Evolutionary conservation across 2,797 vertebrate genomes (phyloP), one percentile per base, ranked within the genome.

Genomic region (Gymnoscopelus microlampas): DNA sequence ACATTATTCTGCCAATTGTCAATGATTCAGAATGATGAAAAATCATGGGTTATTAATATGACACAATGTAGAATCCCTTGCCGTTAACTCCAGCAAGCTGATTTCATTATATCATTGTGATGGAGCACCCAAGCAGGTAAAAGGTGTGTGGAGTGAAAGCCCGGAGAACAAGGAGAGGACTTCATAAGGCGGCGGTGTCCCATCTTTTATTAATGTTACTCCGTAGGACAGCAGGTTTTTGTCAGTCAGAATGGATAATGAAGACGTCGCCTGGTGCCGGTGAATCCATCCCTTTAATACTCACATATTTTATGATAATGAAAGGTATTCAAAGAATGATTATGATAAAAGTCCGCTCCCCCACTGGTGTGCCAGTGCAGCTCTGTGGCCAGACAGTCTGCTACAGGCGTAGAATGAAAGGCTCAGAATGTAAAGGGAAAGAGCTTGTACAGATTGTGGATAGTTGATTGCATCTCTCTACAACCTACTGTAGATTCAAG

Each of bases 81-180:
- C 39, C 39, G 39, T 44, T 44, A 44, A 10, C 39, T 55, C 71
- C 80, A 72, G 79, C 50, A 75, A 80, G 63, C 26, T 65, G 77
- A 83, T 85, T 83, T 78, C 71, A 81, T 80, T 77, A 47, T 74
- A 80, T 75, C 65, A 59, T 77, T 74, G 86, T 76, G 81, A 76
- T 53, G 66, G 71, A 81, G 79, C 80, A 87, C 74, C 76, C 84
- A 72, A 70, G 74, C 89, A 97, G 96, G 96, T 98, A 87, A 97
- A 95, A 91, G 92, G 91, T 82, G 94, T 95, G 67, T 91, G 39
- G 39, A 93, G 72, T 93, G 86, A 94, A 94, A 84, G 71, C 53
- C 75, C 44, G 1, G 26, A 76, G 95, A 96, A 66, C 94, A 97
- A 77, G 96, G 96, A 90, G 95, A 96, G 75, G 95, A 97, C 93